Evolutionary conservation across 1,140 invertebrate genomes (phyloP).

Genomic region (Listronotus bonariensis): DNA sequence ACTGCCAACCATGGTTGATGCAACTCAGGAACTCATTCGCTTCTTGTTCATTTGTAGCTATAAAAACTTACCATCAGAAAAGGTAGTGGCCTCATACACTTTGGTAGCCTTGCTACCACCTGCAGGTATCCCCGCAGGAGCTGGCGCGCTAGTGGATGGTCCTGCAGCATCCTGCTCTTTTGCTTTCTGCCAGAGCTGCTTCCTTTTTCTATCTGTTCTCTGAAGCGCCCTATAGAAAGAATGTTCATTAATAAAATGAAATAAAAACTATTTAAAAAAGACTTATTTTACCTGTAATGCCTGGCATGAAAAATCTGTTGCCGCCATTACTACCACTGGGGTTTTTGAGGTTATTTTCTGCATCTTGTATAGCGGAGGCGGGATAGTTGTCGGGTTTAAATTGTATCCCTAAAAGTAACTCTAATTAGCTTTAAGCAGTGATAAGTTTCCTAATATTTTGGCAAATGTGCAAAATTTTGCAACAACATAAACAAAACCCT

Average conservation of each 20-base stretch:
- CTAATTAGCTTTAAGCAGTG: no score
- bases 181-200: constrained; percentile 85
- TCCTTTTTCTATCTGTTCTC: constrained; percentile 82
- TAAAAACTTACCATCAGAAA: constrained; percentile 73
- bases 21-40: no score
- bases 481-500: no score
- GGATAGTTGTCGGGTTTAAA: constrained; percentile 31
- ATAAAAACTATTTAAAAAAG: no score
- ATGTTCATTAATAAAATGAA: no score
- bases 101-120: constrained; percentile 58
- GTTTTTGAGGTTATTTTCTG: constrained; percentile 9
- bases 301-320: constrained; percentile 79
- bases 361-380: constrained; percentile 15
- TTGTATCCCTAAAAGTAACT: constrained; percentile 22
- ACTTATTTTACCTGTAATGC: constrained; percentile 63
- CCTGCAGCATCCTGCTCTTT: constrained; percentile 55
- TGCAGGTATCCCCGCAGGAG: constrained; percentile 3
- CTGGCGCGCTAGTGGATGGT: constrained; percentile 35
- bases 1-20: no score
- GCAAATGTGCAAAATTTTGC: no score
- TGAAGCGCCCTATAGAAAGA: constrained; percentile 66
- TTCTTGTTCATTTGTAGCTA: not conserved
- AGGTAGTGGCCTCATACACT: constrained; percentile 82
- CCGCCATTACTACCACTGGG: not conserved
- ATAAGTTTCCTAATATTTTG: no score